Base-by-base conservation (phyloP, 2,113 vertebrate genomes). In the Emydura subglobosa region DNA sequence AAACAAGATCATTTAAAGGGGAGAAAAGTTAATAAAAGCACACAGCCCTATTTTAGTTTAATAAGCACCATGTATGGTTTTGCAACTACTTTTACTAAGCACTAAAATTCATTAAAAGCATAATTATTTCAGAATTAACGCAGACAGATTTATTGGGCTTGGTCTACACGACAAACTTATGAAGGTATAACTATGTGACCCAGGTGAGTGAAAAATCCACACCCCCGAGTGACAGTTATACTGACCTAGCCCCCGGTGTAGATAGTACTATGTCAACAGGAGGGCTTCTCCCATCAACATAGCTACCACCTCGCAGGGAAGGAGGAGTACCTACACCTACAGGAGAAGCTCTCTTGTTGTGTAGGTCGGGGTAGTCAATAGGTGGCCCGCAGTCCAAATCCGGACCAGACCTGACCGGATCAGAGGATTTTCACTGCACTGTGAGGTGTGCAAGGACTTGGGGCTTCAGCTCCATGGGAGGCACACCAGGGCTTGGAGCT, bases 301-400 rank as follows among this genome's bases (percentile, higher is more conserved):
- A 68, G 34, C 4, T 72, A 39, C 34, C 10, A 5, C 9, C 34
- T 39, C 2, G 4, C 11, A 1, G 17, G n/a, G n/a, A 7, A 3
- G 16, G 4, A 21, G n/a, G n/a, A 72, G 34, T 19, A 22, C 9
- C 34, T 72, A 39, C 5, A 3, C n/a, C n/a, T 34, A n/a, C 2
- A 5, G 5, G 4, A 72, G 59, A 16, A 61, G 59, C 13, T 53
- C 51, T 53, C 13, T 14, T 53, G 51, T 53, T 53, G 51, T 53
- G 16, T 53, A 53, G 51, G 51, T 17, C 16, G 13, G 51, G 51
- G 16, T 53, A 53, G 51, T 17, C 5, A 53, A 17, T 53, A 17
- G 13, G 51, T 14, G 5, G 51, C 51, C 51, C 5, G 14, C 16
- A 53, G 51, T 53, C 51, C 51, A 53, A 17, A 53, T 53, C 16